Conservation (phyloP, 2,113 vertebrate genomes). For the Hydrolagus affinis region DNA sequence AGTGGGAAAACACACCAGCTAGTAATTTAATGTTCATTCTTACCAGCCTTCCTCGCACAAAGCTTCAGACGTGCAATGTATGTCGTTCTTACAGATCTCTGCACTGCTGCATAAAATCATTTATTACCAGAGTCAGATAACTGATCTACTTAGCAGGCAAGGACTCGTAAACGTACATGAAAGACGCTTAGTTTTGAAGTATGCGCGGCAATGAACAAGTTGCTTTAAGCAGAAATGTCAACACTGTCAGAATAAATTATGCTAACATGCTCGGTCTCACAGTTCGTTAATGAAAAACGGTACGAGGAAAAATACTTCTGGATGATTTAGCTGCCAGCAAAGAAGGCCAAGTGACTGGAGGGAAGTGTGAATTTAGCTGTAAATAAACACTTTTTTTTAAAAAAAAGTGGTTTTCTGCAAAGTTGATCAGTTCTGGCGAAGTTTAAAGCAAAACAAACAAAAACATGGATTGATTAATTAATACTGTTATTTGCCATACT, state of each 20-base stretch:
- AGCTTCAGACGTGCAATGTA: constrained; percentile 10
- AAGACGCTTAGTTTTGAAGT: background rate
- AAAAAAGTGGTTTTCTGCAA: too few relatives aligned
- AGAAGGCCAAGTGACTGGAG: background rate
- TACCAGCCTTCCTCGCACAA: background rate
- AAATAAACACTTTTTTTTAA: constrained; percentile 1
- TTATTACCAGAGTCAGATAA: background rate
- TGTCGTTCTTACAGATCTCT: background rate
- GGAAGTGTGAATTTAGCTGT: background rate
- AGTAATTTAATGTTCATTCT: background rate
- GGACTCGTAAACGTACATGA: background rate
- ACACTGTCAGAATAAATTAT: constrained; percentile 16
- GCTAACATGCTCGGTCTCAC: background rate
- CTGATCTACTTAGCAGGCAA: background rate
- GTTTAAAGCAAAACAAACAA: background rate
- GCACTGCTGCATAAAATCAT: background rate
- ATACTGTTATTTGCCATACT: too few relatives aligned
- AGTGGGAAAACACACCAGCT: background rate
- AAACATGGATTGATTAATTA: background rate
- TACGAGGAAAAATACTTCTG: background rate
- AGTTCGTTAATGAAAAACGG: background rate
- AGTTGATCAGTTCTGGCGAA: background rate
- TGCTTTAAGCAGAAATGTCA: constrained; percentile 12
- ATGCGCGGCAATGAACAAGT: background rate
- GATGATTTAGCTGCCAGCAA: background rate